Conservation (phyloP, 2,797 vertebrate species). For the Eulemur rubriventer region DNA sequence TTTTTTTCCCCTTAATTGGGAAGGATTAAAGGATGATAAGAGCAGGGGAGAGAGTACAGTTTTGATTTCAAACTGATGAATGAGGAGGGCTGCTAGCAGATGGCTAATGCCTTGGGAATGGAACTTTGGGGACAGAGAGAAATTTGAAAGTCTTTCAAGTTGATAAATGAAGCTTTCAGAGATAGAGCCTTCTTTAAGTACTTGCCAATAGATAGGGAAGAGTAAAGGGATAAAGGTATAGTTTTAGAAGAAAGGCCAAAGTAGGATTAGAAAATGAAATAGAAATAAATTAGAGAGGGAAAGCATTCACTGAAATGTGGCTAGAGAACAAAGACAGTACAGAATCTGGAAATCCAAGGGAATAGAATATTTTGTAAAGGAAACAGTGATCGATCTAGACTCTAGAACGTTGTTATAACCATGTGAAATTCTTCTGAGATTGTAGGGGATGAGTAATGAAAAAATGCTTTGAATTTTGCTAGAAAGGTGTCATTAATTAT, state of each 20-base stretch:
- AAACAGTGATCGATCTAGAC: neutral
- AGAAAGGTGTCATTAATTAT: neutral
- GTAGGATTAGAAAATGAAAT: neutral
- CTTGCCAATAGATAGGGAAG: neutral
- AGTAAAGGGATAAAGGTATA: neutral
- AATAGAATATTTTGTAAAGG: neutral
- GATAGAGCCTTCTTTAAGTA: neutral
- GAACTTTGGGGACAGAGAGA: neutral
- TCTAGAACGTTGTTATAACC: neutral
- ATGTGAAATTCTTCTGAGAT: constrained; percentile 3
- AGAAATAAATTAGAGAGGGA: neutral
- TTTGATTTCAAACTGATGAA: constrained; percentile 13
- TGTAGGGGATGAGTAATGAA: neutral
- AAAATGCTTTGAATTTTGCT: neutral
- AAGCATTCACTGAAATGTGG: neutral
- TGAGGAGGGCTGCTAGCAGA: neutral
- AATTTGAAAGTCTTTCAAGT: neutral
- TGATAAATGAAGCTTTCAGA: constrained; percentile 43
- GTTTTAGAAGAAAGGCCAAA: neutral
- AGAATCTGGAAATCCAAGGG: neutral
- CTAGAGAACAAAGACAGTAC: neutral
- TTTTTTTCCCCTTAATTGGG: neutral
- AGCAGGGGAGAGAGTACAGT: neutral
- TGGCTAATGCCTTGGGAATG: neutral
- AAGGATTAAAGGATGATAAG: neutral